Conservation (phyloP, 2,888 invertebrate species). For the Heliconius hortense region DNA sequence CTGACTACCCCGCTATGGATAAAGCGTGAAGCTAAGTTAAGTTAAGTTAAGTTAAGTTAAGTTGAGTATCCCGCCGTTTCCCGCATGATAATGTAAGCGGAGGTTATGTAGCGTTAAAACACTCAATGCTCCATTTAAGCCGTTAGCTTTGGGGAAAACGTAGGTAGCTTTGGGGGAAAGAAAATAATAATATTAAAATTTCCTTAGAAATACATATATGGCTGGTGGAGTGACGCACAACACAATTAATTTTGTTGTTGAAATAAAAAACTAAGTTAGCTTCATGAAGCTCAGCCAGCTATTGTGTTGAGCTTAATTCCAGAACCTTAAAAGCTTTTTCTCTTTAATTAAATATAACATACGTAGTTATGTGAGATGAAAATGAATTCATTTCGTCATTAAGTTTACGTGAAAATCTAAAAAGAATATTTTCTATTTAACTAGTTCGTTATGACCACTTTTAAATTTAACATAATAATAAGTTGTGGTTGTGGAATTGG, state of each 20-base stretch:
- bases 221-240: neutral
- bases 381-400: neutral
- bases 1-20: no score
- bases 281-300: neutral
- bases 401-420: neutral
- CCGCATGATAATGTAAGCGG: no score
- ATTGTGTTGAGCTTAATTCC: neutral
- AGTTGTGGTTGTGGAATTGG: no score
- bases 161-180: no score
- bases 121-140: no score
- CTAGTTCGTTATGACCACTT: neutral
- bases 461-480: neutral
- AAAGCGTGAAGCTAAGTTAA: no score
- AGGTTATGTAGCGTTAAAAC: no score
- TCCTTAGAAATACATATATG: no score
- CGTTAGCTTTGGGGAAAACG: no score
- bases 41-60: no score
- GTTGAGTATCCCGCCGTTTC: no score
- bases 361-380: slow-evolving; percentile 5
- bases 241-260: neutral
- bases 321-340: slow-evolving; percentile 1
- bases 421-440: neutral
- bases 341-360: slow-evolving; percentile 14
- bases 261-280: neutral
- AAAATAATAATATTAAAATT: no score